Evolutionary conservation across 2,797 vertebrate species (phyloP), one percentile per base, ranked within the genome.

Genomic region (Sibirionetta formosa): DNA sequence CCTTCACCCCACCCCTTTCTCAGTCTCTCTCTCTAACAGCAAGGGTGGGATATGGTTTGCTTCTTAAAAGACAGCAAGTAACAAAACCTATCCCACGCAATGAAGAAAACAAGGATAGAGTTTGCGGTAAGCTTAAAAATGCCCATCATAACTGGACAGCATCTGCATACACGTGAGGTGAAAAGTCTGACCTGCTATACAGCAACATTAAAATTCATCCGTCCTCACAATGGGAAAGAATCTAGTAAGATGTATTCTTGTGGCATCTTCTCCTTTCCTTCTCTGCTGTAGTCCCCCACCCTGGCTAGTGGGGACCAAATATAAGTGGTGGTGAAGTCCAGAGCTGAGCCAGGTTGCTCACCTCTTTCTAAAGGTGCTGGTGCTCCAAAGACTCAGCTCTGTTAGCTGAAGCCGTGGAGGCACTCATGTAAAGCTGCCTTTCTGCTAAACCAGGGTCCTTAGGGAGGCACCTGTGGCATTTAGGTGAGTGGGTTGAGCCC

Each of bases 401-500:
- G 35, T 44, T 26, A 42, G 20, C 11, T 40, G 1, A 22, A 33
- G 29, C 7, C 3, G 4, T 58, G 7, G 29, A 23, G 8, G 40
- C n/a, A 5, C n/a, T 65, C 4, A 1, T 31, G 23, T 61, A 40
- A 90, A 14, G 26, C 35, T 8, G 1, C 51, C 4, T 19, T 5
- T 51, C 29, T 68, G 29, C 24, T 40, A 20, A 48, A 1, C 11
- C 33, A 3, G 1, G 24, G 11, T 46, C 19, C 23, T 42, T 53
- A 19, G 44, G 9, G 16, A 63, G 16, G 11, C 10, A 1, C 5
- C 1, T 0, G 6, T 9, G 77, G 3, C 0, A 0, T 8, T 42
- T 33, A 18, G 29, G 12, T 27, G n/a, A 20, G 7, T 13, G 63
- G 42, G 4, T 9, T 68, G 61, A 83, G 44, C 13, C 44, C n/a